These are phyloP conservation scores for Embidobia sp. DNA, from an alignment of 2,888 invertebrate genomes.

Conservation along the genomic window DNA sequence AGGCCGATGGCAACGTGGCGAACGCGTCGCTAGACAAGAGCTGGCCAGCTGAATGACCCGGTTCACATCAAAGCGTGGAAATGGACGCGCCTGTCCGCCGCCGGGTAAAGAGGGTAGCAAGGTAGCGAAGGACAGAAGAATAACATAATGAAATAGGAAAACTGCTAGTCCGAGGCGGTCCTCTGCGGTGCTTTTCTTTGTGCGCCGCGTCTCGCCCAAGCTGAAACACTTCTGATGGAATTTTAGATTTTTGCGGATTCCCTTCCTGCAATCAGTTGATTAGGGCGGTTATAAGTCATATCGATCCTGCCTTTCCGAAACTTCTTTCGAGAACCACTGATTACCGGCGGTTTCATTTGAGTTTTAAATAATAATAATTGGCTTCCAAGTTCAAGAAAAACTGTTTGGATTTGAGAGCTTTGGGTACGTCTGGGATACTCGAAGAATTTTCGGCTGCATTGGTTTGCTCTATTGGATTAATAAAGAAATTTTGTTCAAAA, in stretches of 20 bases:
- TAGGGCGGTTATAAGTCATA: slow-evolving; percentile 29
- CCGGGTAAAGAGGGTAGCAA: slow-evolving; percentile 66
- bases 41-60: slow-evolving; percentile 67
- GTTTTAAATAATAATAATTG: slow-evolving; percentile 34
- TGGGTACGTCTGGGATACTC: no score
- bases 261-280: slow-evolving; percentile 32
- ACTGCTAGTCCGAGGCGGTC: slow-evolving; percentile 41
- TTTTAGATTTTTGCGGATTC: slow-evolving; percentile 37
- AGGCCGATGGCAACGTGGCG: slow-evolving; percentile 51
- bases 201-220: slow-evolving; percentile 21
- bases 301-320: no score
- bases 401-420: neutral
- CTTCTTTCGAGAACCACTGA: no score
- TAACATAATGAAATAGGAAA: slow-evolving; percentile 66
- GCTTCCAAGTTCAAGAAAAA: neutral
- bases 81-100: slow-evolving; percentile 58
- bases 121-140: slow-evolving; percentile 64
- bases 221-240: slow-evolving; percentile 38
- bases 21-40: slow-evolving; percentile 65
- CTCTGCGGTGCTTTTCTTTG: neutral
- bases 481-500: no score
- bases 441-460: no score
- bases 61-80: slow-evolving; percentile 69
- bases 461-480: no score
- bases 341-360: slow-evolving; percentile 27